Conservation (phyloP, 2,797 vertebrate genomes). For the Dendrocincla tyrannina region DNA sequence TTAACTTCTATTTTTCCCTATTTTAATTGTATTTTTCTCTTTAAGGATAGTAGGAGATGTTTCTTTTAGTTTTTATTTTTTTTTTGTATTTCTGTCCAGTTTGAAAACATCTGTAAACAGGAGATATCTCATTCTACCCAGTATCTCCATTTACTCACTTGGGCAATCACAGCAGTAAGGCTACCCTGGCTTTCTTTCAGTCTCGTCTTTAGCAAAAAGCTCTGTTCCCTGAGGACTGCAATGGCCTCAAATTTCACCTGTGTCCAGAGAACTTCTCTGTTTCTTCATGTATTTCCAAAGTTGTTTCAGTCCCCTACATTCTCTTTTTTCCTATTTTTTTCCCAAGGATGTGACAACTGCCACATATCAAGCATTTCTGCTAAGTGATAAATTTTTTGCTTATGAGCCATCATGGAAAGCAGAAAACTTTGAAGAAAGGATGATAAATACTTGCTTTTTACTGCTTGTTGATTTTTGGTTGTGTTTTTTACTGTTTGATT, state of each 20-base stretch:
- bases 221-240: background rate
- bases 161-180: background rate
- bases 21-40: background rate
- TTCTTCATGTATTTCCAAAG: background rate
- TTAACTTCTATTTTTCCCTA: rapidly evolving
- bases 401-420: background rate
- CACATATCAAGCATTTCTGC: background rate
- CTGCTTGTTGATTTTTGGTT: background rate
- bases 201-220: background rate
- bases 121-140: background rate
- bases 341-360: background rate
- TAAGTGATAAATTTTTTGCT: background rate
- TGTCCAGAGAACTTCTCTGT: background rate
- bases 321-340: too few species aligned
- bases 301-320: rapidly evolving
- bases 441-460: background rate
- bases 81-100: background rate
- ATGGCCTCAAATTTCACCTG: background rate
- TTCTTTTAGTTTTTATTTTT: background rate
- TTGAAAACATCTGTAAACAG: background rate
- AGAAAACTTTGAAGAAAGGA: background rate
- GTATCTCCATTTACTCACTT: background rate
- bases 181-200: background rate
- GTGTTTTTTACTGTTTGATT: background rate
- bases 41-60: background rate